Base-by-base conservation (phyloP, 2,113 vertebrate genomes). In the Marmota flaviventris region DNA sequence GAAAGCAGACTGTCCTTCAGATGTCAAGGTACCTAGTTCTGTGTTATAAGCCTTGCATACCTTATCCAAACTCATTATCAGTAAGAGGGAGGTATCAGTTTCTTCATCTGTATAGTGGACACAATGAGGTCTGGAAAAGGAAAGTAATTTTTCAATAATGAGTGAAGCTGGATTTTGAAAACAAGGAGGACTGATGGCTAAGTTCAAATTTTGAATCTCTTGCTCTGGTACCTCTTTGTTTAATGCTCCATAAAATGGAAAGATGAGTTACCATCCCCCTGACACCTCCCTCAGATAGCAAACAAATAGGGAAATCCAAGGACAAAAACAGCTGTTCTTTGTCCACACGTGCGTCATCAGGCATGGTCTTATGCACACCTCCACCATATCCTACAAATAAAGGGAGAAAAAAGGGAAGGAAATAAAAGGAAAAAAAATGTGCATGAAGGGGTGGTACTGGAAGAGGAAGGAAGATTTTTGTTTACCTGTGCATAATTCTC, bases 211-310 rank as follows among this genome's bases (percentile, higher is more conserved):
- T 45, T 56, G 5, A 32, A 53, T 45, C 10, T 8, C 10, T 16
- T 32, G 17, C 1, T 4, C 56, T n/a, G 34, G 0, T 5, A 3
- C 2, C 14, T 85, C 37, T 87, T 8, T 9, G 16, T 53, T 48
- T 61, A 75, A 51, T 2, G 4, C 8, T 58, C 37, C 56, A 1
- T 42, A 34, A 83, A 25, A 51, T 42, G 39, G 25, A 82, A 91
- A 72, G 42, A 61, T 14, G 12, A 56, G 20, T 16, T 14, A 2
- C 0, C 18, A 3, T 0, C 8, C 22, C 8, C 20, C 3, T 27
- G 13, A 2, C 6, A 48, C 79, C 77, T 58, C 12, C 48, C 56
- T n/a, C 13, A 84, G 17, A 51, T 0, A 20, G 37, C 7, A 17
- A 32, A 42, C 18, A 17, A 16, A 5, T 34, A 8, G 29, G 4